Percentiles rank a stretch among this genome's conserved stretches.
Evolutionary conservation across 2,888 invertebrate species (phyloP).

Genomic region (Athalia cordata): DNA sequence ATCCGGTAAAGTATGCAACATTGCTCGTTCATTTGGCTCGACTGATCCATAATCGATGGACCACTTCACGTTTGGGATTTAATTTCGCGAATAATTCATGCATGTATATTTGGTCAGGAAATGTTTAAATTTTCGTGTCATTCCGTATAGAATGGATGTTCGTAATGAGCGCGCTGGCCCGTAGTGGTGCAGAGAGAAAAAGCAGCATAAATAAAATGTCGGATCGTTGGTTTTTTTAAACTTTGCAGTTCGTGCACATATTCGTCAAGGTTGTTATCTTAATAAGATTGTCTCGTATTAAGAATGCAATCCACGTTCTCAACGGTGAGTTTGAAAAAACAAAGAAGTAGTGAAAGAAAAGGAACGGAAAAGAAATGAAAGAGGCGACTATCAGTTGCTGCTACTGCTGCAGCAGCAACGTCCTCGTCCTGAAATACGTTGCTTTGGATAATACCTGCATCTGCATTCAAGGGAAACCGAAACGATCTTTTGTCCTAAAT

Average conservation of each 20-base stretch:
- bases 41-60: no score
- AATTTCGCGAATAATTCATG: no score
- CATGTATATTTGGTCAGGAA: background rate
- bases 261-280: constrained; percentile 44
- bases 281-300: constrained; percentile 34
- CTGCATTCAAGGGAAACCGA: constrained; percentile 42
- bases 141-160: background rate
- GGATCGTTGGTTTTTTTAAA: constrained; percentile 9
- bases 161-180: background rate
- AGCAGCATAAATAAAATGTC: constrained; percentile 14
- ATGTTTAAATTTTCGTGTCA: no score
- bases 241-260: constrained; percentile 41
- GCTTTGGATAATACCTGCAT: constrained; percentile 35
- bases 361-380: background rate
- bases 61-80: no score
- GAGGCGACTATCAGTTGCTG: constrained; percentile 24
- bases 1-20: background rate
- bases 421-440: background rate
- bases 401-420: background rate
- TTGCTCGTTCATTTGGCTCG: no score
- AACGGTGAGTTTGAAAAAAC: background rate
- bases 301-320: constrained; percentile 38
- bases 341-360: no score
- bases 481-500: constrained; percentile 39
- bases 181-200: background rate